Evolutionary conservation across 2,888 invertebrate genomes (phyloP).

Genomic region (Atethmia centrago): DNA sequence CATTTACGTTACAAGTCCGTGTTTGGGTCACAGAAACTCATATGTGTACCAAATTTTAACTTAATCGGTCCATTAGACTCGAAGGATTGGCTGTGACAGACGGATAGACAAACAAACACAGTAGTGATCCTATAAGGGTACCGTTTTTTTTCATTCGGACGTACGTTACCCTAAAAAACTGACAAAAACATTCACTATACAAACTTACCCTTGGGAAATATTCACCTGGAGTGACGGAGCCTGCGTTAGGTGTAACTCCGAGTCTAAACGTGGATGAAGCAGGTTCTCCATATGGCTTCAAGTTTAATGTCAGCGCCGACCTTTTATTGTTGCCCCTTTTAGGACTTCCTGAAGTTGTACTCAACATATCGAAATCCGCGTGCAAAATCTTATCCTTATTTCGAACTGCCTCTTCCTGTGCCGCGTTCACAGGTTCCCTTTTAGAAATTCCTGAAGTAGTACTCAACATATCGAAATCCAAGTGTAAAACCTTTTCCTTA

Average conservation of each 20-base stretch:
- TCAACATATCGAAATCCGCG: constrained; percentile 73
- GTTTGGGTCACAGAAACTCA: no score
- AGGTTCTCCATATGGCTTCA: constrained; percentile 81
- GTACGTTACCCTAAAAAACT: no score
- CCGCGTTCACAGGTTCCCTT: no score
- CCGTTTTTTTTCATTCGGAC: no score
- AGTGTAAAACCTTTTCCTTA: constrained; percentile 73
- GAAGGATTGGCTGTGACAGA: no score
- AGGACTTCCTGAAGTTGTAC: constrained; percentile 50
- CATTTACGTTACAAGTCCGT: no score
- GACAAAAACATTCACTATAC: neutral
- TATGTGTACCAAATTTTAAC: no score
- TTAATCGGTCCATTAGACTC: no score
- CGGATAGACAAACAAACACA: no score
- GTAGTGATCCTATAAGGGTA: no score
- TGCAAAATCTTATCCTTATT: constrained; percentile 27
- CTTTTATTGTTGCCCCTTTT: constrained; percentile 74
- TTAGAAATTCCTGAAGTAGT: constrained; percentile 28
- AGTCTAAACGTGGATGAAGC: constrained; percentile 52
- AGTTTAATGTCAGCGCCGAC: constrained; percentile 82
- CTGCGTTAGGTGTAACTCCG: constrained; percentile 76
- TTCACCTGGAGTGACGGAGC: constrained; percentile 83
- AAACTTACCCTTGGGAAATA: constrained; percentile 81
- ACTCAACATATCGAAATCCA: constrained; percentile 72
- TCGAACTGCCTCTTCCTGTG: no score